Base-by-base conservation (phyloP, 2,888 invertebrate genomes). In the Hydroisotoma schaefferi region DNA sequence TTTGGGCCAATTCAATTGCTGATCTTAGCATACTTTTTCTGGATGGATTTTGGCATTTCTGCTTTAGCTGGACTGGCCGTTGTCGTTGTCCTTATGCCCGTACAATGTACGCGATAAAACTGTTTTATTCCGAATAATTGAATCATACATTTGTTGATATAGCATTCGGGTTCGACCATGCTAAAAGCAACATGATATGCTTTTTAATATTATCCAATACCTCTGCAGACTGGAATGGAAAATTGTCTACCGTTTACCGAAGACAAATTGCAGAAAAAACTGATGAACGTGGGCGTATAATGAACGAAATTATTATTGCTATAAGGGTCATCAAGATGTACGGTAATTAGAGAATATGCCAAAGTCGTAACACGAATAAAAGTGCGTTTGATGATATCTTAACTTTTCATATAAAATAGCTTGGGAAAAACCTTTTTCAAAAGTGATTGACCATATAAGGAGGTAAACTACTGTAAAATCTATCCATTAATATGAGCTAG, bases 1-100 rank as follows among this genome's bases (percentile, higher is more conserved):
- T 86, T 93, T 63, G 93, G 91, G 0, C 90, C 93, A 0, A 75
- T 91, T 20, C 88, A 93, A 72, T 87, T 91, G 0, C 77, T 86
- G 49, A 83, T 90, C 67, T 85, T 91, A 68, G 85, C 88, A 2
- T 86, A 84, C 75, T 83, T 94, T 60, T 84, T 91, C 82, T 93
- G 87, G 80, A 77, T 78, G 33, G 84, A 86, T 75, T 86, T 88
- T 54, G 87, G 88, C 22, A 82, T 84, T 63, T 80, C 85, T 0
- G 81, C 83, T 15, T 75, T 94, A 20, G 83, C 89, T 1, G 94
- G 94, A 8, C 87, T 94, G 56, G 81, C 83, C 1, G 83, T 87
- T 20, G 82, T 94, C 22, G 79, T 94, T 12, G 73, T 92, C 68
- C 84, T 92, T 0, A 82, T 94, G 63, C 92, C 94, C 0, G 80